Base-by-base conservation (phyloP, 1,140 invertebrate species). In the Cotesia vestalis region DNA sequence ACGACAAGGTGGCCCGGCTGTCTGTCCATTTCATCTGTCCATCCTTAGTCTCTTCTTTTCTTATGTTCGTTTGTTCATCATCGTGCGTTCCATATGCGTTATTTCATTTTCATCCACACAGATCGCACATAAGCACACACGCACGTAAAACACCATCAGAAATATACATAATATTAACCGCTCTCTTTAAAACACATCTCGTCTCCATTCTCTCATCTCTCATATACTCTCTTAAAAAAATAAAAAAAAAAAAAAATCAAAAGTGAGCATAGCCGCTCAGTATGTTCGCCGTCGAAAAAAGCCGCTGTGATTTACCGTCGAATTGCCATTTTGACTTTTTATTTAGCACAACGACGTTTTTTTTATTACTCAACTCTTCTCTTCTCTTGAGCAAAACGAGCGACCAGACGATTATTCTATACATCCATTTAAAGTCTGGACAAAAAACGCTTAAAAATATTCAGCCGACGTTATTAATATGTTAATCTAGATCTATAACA, bases 291-390 rank as follows among this genome's bases (percentile, higher is more conserved):
- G 53, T 20, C 12, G 67, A 68, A 61, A 79, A 81, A 80, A 82
- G 72, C 66, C 62, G 12, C 64, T 59, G 75, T 83, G 81, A 83
- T 83, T 83, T 83, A 83, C 79, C 78, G 80, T 63, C 74, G 71
- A 76, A 80, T 79, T 78, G 80, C 73, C 75, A 76, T 73, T 72
- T 72, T 72, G 36, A 38, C 52, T 38, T 62, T 63, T 62, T 53
- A 34, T 51, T 72, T 51, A 46, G 40, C 40, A 46, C 40, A 46
- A 11, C 40, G 40, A 46, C 40, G 40, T 46, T 46, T 46, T 46
- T 46, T 46, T 46, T 46, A 46, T 46, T 46, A 46, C 40, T 46
- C 40, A 60, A 36, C 6, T 69, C n/a, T 62, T 55, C 36, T 72
- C 27, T 27, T 27, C 27, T 46, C 35, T 38, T 59, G 52, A 52